phyloP scores from a whole-genome alignment of 1,140 invertebrate species.

The Leptinotarsa texana region DNA sequence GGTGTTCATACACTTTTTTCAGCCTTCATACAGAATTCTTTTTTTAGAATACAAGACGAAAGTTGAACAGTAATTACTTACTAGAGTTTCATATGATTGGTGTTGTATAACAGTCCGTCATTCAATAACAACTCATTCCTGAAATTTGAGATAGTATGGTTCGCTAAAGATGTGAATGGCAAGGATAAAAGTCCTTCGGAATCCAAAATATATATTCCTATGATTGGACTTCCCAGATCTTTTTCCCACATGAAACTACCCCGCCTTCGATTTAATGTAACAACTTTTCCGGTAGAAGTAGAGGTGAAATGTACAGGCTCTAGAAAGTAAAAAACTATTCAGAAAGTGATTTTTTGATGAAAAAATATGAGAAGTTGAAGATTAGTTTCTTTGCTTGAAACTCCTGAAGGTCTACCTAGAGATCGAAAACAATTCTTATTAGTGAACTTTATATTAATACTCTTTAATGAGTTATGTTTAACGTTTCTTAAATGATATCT shows the following conservation, averaged over 20 bases:
- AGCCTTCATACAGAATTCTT: too few relatives aligned
- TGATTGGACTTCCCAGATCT: slow-evolving; percentile 86
- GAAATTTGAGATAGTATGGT: slow-evolving; percentile 71
- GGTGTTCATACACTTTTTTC: too few relatives aligned
- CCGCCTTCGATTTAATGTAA: slow-evolving; percentile 75
- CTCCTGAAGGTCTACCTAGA: too few relatives aligned
- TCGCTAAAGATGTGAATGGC: slow-evolving; percentile 88
- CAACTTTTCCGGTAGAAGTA: slow-evolving; percentile 82
- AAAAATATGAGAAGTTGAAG: too few relatives aligned
- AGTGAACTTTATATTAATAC: too few relatives aligned
- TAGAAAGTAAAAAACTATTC: slow-evolving; percentile 52
- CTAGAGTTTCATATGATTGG: slow-evolving; percentile 76
- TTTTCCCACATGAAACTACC: slow-evolving; percentile 84
- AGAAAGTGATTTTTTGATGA: too few relatives aligned
- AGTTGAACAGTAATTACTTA: slow-evolving; percentile 58
- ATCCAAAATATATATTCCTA: slow-evolving; percentile 85
- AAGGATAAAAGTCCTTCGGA: slow-evolving; percentile 79
- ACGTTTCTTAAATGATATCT: too few relatives aligned
- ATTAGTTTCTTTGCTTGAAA: too few relatives aligned
- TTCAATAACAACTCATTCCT: slow-evolving; percentile 40
- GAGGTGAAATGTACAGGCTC: slow-evolving; percentile 87
- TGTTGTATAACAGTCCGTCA: slow-evolving; percentile 54
- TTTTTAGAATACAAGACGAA: neutral
- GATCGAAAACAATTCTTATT: too few relatives aligned
- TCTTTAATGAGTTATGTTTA: too few relatives aligned